Base-by-base conservation (phyloP, 2,113 vertebrate genomes). In the Arenaria interpres region DNA sequence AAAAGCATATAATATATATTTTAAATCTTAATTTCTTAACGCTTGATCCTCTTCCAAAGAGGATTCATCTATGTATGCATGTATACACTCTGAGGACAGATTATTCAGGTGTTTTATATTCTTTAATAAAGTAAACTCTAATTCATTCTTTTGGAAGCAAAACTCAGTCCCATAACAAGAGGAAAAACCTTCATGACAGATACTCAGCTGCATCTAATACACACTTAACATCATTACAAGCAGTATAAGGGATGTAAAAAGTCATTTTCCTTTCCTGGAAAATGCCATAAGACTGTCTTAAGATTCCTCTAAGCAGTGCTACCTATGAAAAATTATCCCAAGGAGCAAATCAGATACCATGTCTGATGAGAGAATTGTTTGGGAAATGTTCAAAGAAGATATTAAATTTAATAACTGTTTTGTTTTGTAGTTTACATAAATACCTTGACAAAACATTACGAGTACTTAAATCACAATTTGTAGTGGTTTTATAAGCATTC, bases 251-350 rank as follows among this genome's bases (percentile, higher is more conserved):
- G 25, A 85, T 32, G 14, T 54, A 78, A 78, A 88, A 74, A 89
- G 48, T 66, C 0, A 77, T 88, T 85, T 88, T 86, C 66, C 45
- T 91, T 94, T 96, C 88, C 82, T 78, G 77, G 89, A 96, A 97
- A 94, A 89, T 5, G 30, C 77, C 56, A 1, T 74, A 77, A 62
- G 63, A 41, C 46, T 28, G 19, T 56, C 19, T 89, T 69, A 74
- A 91, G 37, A 68, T 88, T 88, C 82, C 74, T 89, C 57, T 93
- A 77, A 86, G 21, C 45, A 54, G 17, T 43, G 22, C 14, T 85
- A 67, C 25, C 50, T 63, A 50, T 79, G 88, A 79, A 85, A 91
- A 93, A 85, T 57, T 86, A 41, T 57, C 3, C 19, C 33, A 69
- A 74, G 28, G 24, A 84, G 19, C 5, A 85, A 88, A 67, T 21